These are phyloP conservation scores for Caenorhabditis becei DNA, from an alignment of 2,888 invertebrate species.

Conservation along the genomic window DNA sequence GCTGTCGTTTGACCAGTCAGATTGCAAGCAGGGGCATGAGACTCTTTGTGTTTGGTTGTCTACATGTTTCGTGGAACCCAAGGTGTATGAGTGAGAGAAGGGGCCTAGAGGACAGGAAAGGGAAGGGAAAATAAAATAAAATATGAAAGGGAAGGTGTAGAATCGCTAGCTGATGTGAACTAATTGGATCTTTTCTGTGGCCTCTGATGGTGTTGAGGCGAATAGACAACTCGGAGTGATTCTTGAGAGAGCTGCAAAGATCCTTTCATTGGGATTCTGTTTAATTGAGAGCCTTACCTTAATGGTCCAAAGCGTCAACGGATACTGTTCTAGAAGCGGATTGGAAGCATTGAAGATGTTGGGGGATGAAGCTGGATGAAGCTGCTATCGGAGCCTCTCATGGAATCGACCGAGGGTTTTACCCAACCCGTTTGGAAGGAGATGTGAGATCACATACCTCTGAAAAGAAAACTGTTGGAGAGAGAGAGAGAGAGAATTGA, in stretches of 20 bases:
- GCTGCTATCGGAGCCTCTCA: background rate
- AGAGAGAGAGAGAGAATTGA: constrained; percentile 1
- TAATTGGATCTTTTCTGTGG: no score
- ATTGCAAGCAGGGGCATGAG: constrained; percentile 59
- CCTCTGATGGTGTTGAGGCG: constrained; percentile 14
- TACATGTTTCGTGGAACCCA: constrained; percentile 63
- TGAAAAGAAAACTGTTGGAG: constrained; percentile 7
- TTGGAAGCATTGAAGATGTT: background rate
- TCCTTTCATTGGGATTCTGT: background rate
- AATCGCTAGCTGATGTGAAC: constrained; percentile 57
- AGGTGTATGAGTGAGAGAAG: constrained; percentile 31
- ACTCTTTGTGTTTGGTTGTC: constrained; percentile 61
- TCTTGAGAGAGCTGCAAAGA: constrained; percentile 10
- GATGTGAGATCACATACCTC: no score
- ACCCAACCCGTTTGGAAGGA: constrained; percentile 4
- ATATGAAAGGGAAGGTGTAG: constrained; percentile 41
- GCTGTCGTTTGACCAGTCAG: constrained; percentile 59
- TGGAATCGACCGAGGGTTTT: constrained; percentile 22
- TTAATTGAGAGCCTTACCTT: background rate
- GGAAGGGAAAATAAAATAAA: constrained; percentile 18
- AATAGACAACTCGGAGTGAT: constrained; percentile 5
- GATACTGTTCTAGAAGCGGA: background rate
- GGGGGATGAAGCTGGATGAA: background rate
- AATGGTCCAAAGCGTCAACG: background rate
- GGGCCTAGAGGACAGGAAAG: constrained; percentile 20